Evolutionary conservation across 2,797 vertebrate genomes (phyloP), one percentile per base, ranked within the genome.

Genomic region (Siniperca undulata): DNA sequence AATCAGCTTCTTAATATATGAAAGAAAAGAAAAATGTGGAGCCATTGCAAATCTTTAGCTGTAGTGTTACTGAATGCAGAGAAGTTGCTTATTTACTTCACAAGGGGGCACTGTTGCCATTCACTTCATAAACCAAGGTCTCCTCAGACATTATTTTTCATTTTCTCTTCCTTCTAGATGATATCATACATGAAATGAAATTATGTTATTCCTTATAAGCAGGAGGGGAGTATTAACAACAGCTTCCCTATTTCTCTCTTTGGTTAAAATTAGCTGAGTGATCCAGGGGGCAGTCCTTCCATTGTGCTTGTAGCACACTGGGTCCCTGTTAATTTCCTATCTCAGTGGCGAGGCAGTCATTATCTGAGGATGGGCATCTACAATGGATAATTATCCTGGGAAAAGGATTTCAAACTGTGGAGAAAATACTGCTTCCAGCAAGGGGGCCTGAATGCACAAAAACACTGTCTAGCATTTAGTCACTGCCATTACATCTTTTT

Each of bases 81-180:
- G 74, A 52, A 75, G 53, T 90, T 87, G 58, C 88, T 0, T 0
- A 9, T 77, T 64, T 20, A 55, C 74, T 93, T 94, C 93, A 94
- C 93, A 94, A 93, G 94, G 95, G 95, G 95, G 94, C 93, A 94
- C 94, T 95, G 93, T 95, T 95, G 94, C 72, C 93, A 92, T 95
- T 94, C 80, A 85, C 84, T 91, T 86, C 65, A 78, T 84, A 5
- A 81, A 81, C 38, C 61, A 52, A 56, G 6, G 16, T 70, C 56
- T 82, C 48, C 44, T 42, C 56, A 36, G 72, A 70, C 70, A 64
- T 87, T 86, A 80, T 84, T 91, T 89, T 87, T 81, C 40, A 78
- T 88, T 89, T 86, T 87, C 60, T 67, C 66, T 70, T 89, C 67
- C 78, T 86, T 89, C 76, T 77, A 83, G 93, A 95, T 93, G 80